Evolutionary conservation across 2,113 vertebrate species (phyloP), one percentile per base, ranked within the genome.

Genomic region (Odontophorus gujanensis): DNA sequence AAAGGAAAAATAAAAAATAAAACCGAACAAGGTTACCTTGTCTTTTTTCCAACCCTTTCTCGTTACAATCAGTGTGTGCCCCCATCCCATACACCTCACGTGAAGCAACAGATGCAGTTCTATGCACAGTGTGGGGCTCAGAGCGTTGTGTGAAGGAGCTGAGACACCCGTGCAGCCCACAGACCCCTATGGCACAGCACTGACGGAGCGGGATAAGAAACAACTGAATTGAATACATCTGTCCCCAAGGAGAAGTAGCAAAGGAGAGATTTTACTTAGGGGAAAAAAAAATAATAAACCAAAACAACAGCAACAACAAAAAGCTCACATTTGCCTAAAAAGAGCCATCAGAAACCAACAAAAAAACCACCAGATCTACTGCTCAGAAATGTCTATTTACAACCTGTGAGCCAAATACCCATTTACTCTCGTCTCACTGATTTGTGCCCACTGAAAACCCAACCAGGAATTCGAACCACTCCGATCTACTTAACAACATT

Each of bases 341-440:
- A 72, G 63, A 79, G 71, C 38, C 43, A 48, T 65, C 15, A 53
- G 42, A 42, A 55, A 32, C 28, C 51, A 55, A 55, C 18, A 76
- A 53, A 75, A 12, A 19, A 20, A 10, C 40, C 40, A n/a, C 26
- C 50, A 32, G 30, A 57, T 9, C 43, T 71, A 18, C 67, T 65
- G n/a, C 58, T 92, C 42, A 63, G 77, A 93, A 93, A 65, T 50
- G 10, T 51, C 69, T 93, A 93, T 95, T 92, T 95, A 93, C 92
- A 93, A 24, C 30, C 91, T 73, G 36, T 77, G 75, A 93, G 65
- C 65, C 58, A 63, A n/a, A 53, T 32, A 32, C 28, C 67, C 21
- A 15, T 87, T 87, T 57, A 28, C 38, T 84, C 47, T 76, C 43
- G 36, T 89, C 89, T 43, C 48, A 65, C 48, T 63, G 63, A 73